Base-by-base conservation (phyloP, 2,888 invertebrate genomes). In the Brenthis hecate region DNA sequence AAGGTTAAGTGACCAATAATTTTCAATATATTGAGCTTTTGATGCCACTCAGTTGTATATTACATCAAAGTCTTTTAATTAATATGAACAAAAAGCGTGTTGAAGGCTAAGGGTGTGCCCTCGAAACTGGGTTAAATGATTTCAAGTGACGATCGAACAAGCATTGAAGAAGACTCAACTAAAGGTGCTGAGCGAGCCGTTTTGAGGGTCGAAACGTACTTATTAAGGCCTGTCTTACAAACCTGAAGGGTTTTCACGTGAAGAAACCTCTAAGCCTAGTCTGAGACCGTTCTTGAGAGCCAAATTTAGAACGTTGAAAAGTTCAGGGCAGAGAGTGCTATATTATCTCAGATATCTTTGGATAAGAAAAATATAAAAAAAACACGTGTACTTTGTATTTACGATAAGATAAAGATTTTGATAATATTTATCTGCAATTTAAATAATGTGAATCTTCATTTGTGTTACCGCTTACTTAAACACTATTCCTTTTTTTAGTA, bases 241-340 rank as follows among this genome's bases (percentile, higher is more conserved):
- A 74, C 76, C 73, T 73, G 73, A 75, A 72, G 75, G 61, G 75
- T 71, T 75, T 74, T 74, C 75, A 72, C 73, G 70, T 72, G 69
- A 72, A 71, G 72, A 70, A 66, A 72, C 71, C 72, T 62, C 68
- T 65, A 65, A 72, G 68, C 56, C 68, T 66, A 63, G 68, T 70
- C 72, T 65, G 70, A 71, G 70, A 68, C 56, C 68, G 69, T 65
- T 69, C 72, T 72, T 65, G 69, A 68, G 68, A 70, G 67, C 70
- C 72, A 70, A 73, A 73, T 73, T 73, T 73, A 73, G 73, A 73
- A 73, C 65, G 66, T 51, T 73, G 73, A 70, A 72, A 73, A 73
- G 72, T 73, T 73, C 73, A 73, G 56, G 69, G 56, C 43, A 63
- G 65, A 58, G 61, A 63, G 56, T 64, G 53, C 51, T 60, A 56